Evolutionary conservation across 2,113 vertebrate species (phyloP).

Genomic region (Sinocyclocheilus maitianheensis): DNA sequence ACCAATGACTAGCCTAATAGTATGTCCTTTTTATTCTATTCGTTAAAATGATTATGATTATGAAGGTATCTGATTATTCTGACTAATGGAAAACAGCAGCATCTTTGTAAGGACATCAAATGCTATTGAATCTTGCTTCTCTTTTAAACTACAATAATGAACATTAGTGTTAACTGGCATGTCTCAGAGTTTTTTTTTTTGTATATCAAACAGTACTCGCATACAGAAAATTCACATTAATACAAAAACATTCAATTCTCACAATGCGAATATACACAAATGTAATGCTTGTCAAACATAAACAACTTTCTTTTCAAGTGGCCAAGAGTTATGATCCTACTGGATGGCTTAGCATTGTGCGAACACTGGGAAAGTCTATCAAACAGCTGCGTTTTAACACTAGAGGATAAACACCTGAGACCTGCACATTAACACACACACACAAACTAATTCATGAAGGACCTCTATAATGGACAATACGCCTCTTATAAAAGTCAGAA

Average conservation of each 20-base stretch:
- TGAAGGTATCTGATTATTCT: neutral
- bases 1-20: neutral
- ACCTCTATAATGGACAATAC: neutral
- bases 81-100: neutral
- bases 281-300: neutral
- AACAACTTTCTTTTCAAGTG: slow-evolving; percentile 23
- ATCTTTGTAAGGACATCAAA: neutral
- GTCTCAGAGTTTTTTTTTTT: too few relatives aligned
- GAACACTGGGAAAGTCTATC: neutral
- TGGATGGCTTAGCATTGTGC: neutral
- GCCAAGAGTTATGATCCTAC: slow-evolving; percentile 1
- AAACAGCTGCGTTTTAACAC: slow-evolving; percentile 13
- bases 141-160: neutral
- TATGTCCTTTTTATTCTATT: neutral
- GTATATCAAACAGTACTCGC: neutral
- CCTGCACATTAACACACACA: slow-evolving; percentile 24
- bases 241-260: neutral
- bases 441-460: neutral
- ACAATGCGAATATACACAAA: neutral
- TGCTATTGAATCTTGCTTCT: neutral
- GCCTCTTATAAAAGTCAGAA: slow-evolving; percentile 10
- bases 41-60: neutral
- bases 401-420: slow-evolving; percentile 23
- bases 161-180: neutral
- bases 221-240: neutral